A percentile compares a stretch with the other conserved stretches of the same genome.
These are phyloP conservation scores for Misgurnus anguillicaudatus DNA, from an alignment of 2,113 vertebrate species.

Conservation along the genomic window DNA sequence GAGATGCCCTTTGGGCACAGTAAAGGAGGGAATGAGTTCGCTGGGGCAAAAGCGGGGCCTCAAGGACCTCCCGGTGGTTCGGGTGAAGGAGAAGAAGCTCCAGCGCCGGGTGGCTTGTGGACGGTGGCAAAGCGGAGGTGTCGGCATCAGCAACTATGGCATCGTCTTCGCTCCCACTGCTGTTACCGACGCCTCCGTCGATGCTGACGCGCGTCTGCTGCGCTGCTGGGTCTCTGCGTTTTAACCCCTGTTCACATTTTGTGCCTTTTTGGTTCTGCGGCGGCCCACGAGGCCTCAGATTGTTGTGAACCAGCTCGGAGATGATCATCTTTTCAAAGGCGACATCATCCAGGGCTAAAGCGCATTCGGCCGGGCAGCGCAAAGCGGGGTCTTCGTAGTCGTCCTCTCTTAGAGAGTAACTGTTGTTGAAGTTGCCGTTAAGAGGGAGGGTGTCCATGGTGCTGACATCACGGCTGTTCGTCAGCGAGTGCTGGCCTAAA, in stretches of 20 bases:
- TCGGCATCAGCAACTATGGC: slow-evolving; percentile 86
- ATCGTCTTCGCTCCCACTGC: slow-evolving; percentile 88
- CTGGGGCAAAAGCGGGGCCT: slow-evolving; percentile 94
- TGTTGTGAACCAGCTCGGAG: slow-evolving; percentile 98
- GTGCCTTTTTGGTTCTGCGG: slow-evolving; percentile 81
- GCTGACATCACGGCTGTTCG: slow-evolving; percentile 97
- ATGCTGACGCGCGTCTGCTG: slow-evolving; percentile 60
- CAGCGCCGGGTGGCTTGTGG: slow-evolving; percentile 81
- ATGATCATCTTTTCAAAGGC: slow-evolving; percentile 99
- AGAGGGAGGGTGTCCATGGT: slow-evolving; percentile 99
- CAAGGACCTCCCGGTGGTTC: slow-evolving; percentile 84
- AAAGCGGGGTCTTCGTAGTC: slow-evolving; percentile 85
- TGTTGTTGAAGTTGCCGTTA: slow-evolving; percentile 99
- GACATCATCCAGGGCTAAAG: slow-evolving; percentile 89
- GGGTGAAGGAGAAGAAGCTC: slow-evolving; percentile 86
- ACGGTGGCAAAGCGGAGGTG: slow-evolving; percentile 82
- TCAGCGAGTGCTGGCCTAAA: slow-evolving; percentile 96
- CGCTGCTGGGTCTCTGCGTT: slow-evolving; percentile 42
- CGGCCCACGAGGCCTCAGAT: slow-evolving; percentile 83
- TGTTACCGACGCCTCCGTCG: slow-evolving; percentile 67
- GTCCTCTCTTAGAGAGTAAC: slow-evolving; percentile 94
- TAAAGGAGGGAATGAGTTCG: slow-evolving; percentile 99
- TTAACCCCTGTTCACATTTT: slow-evolving; percentile 59
- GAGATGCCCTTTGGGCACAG: slow-evolving; percentile 80
- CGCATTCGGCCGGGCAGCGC: slow-evolving; percentile 83